Base-by-base conservation (phyloP, 2,113 vertebrate genomes). In the Crotalus tigris region DNA sequence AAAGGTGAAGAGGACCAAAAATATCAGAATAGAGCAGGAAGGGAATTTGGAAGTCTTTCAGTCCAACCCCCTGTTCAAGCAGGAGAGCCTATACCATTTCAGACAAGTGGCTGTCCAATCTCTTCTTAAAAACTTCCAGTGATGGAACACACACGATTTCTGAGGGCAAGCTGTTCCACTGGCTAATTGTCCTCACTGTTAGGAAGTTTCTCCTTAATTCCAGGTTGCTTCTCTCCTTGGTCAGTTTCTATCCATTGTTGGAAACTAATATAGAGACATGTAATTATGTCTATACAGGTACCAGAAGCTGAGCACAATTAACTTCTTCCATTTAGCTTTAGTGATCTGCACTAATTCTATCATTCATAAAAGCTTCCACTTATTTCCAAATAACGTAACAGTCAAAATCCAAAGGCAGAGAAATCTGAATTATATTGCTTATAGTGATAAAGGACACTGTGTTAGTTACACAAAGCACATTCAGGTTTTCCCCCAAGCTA, bases 401-500 rank as follows among this genome's bases (percentile, higher is more conserved):
- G 91, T n/a, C 85, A 92, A 92, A 89, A 64, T 0, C 89, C 69
- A 95, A 91, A 5, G 44, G 7, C 12, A 92, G 87, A 95, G 81
- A 53, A 94, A 87, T 94, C 93, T 90, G 57, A 39, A 39, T 89
- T 58, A 58, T 93, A 92, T 92, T 87, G 91, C 92, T 92, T 94
- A 94, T 87, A 91, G 92, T 90, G 94, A 91, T 91, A 17, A 81
- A 81, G n/a, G n/a, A 39, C 17, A 81, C 69, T 39, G 17, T 81
- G 39, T 81, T 81, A 39, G n/a, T 39, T 81, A 21, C 7, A 21
- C 54, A 93, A 0, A 0, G 54, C 88, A 88, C 69, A 95, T 96
- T 95, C 94, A 92, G 58, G 91, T 93, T 96, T 96, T 51, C 92
- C 93, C 33, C 8, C 91, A 91, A 95, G 93, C 95, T 95, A 12